Conservation (phyloP, 2,113 vertebrate species). For the Lophura nycthemera region DNA sequence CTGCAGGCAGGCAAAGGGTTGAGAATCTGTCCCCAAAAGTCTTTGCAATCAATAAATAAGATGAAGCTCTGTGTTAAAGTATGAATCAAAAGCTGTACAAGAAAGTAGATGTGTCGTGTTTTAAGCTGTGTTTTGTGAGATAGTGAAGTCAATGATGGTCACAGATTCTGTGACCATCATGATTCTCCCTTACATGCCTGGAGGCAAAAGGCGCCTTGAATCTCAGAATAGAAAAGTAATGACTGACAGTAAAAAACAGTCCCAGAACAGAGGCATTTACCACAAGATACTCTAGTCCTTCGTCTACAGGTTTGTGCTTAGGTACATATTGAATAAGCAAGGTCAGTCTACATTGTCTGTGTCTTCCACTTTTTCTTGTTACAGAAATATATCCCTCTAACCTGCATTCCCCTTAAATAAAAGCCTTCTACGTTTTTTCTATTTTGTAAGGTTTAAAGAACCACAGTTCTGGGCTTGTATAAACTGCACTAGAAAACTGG, state of each 20-base stretch:
- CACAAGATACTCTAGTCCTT: neutral
- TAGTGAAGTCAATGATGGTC: conserved; percentile 1
- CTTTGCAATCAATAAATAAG: conserved; percentile 20
- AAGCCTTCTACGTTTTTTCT: conserved; percentile 59
- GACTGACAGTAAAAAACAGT: conserved; percentile 35
- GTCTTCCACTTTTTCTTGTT: conserved; percentile 61
- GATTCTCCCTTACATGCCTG: neutral
- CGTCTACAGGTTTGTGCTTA: neutral
- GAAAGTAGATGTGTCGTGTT: neutral
- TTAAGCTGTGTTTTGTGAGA: conserved; percentile 19
- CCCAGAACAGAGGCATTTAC: conserved; percentile 8
- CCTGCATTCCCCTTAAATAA: conserved; percentile 55
- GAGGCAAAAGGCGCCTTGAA: conserved; percentile 19
- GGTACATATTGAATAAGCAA: conserved; percentile 14
- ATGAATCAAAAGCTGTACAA: conserved; percentile 10
- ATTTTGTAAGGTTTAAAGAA: conserved; percentile 60
- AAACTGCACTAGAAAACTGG: conserved; percentile 63
- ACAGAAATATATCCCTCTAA: conserved; percentile 61
- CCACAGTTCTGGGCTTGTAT: conserved; percentile 33
- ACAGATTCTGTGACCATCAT: neutral
- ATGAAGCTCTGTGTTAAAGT: conserved; percentile 9
- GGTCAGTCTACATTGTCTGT: conserved; percentile 15
- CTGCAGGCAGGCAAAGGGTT: neutral
- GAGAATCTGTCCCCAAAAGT: conserved; percentile 2
- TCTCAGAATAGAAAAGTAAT: conserved; percentile 33